Conservation (phyloP, 2,797 vertebrate genomes). For the Erethizon dorsatum region DNA sequence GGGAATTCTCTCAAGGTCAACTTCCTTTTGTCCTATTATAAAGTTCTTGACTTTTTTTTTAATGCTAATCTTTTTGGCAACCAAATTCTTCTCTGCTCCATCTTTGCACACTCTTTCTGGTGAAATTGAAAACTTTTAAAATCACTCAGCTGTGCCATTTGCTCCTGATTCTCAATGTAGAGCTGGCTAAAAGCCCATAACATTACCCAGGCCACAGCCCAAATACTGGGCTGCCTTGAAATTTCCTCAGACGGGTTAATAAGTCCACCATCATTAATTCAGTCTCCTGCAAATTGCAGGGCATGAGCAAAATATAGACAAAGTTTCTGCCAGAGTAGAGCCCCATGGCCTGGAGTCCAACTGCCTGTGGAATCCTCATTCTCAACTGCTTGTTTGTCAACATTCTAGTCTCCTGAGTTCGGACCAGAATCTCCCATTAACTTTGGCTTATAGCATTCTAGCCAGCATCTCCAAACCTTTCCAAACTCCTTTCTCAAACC, state of each 20-base stretch:
- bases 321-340: neutral
- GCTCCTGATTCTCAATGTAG: neutral
- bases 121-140: neutral
- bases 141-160: neutral
- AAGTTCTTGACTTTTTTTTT: neutral
- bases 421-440: neutral
- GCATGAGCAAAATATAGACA: neutral
- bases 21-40: neutral
- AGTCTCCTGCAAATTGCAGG: neutral
- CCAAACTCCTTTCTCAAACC: neutral
- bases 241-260: neutral
- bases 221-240: neutral
- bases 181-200: neutral
- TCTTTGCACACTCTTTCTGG: neutral
- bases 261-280: neutral
- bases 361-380: neutral
- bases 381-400: neutral
- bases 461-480: neutral
- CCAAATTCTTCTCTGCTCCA: neutral
- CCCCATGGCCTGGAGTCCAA: neutral
- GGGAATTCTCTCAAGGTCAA: neutral
- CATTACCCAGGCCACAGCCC: neutral
- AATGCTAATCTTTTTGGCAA: neutral
- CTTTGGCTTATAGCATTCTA: neutral
- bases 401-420: neutral